These are phyloP conservation scores for Temnothorax curvispinosus DNA, from an alignment of 1,140 invertebrate species.

Conservation along the genomic window DNA sequence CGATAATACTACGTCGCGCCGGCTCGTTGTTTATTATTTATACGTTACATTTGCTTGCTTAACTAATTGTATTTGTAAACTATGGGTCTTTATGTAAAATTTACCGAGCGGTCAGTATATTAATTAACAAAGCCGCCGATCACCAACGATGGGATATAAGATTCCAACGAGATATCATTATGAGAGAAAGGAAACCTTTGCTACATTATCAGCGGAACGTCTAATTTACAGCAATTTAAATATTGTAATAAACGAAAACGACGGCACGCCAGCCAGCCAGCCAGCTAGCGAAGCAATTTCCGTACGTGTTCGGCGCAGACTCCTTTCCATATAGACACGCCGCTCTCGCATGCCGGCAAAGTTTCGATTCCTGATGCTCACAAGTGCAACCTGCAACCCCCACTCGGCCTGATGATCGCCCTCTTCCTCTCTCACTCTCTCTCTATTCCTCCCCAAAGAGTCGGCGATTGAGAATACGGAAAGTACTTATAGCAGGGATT, in stretches of 20 bases:
- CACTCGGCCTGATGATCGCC: background rate
- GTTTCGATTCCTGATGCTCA: slow-evolving; percentile 47
- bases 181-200: slow-evolving; percentile 18
- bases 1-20: background rate
- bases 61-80: slow-evolving; percentile 12
- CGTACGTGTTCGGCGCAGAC: slow-evolving; percentile 44
- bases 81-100: background rate
- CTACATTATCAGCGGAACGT: slow-evolving; percentile 33
- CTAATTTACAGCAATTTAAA: slow-evolving; percentile 58
- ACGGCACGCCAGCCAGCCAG: background rate
- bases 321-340: slow-evolving; percentile 55
- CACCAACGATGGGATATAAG: slow-evolving; percentile 3
- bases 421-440: background rate
- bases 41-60: slow-evolving; percentile 3
- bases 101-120: background rate
- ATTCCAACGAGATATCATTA: slow-evolving; percentile 47
- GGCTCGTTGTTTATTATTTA: background rate
- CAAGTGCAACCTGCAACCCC: slow-evolving; percentile 7
- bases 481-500: slow-evolving; percentile 38
- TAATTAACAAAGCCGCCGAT: slow-evolving; percentile 15
- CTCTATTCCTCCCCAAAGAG: background rate
- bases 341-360: slow-evolving; percentile 23
- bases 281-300: slow-evolving; percentile 51
- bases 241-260: slow-evolving; percentile 55
- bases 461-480: slow-evolving; percentile 3